Base-by-base conservation (phyloP, 2,113 vertebrate species). In the Pseudopodoces humilis region DNA sequence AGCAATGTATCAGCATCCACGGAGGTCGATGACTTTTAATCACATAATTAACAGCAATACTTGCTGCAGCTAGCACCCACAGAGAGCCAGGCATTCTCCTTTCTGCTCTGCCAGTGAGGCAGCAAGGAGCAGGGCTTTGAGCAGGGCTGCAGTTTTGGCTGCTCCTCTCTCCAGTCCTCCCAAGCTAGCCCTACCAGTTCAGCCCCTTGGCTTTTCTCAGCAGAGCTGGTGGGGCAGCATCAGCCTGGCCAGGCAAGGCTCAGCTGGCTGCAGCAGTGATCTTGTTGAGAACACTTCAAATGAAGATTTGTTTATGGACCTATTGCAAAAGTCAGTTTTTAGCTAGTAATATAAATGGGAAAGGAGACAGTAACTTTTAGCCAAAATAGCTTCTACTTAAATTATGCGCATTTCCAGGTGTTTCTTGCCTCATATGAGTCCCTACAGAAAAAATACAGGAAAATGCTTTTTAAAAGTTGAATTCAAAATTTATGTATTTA, bases 101-200 rank as follows among this genome's bases (percentile, higher is more conserved):
- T 60, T 62, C 39, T 33, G 0, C 47, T 78, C 49, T 64, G 39
- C 21, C 27, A 43, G 30, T 2, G 30, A 58, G 67, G 72, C 55
- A 69, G 62, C 0, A 6, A 11, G 2, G 3, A 19, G 9, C 2
- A 23, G 27, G 22, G 63, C 6, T 91, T 41, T 65, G 56, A 31
- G 47, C n/a, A 27, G 35, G 28, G 35, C 13, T 59, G 2, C 15
- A 17, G 2, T 49, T 60, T 21, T 28, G n/a, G 35, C 35, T 52
- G 15, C 35, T 11, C 16, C 33, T 67, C 60, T 56, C 39, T 62
- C 24, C 31, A 24, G 9, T 23, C 14, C 72, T 56, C 2, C 0
- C 82, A 15, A 56, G 27, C 15, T 9, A 65, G 5, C 49, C 0
- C 1, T 11, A 3, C 41, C 4, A 1, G 27, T n/a, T 86, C 72